Evolutionary conservation across 2,888 invertebrate species (phyloP).

Genomic region (Vesta saturnalis): DNA sequence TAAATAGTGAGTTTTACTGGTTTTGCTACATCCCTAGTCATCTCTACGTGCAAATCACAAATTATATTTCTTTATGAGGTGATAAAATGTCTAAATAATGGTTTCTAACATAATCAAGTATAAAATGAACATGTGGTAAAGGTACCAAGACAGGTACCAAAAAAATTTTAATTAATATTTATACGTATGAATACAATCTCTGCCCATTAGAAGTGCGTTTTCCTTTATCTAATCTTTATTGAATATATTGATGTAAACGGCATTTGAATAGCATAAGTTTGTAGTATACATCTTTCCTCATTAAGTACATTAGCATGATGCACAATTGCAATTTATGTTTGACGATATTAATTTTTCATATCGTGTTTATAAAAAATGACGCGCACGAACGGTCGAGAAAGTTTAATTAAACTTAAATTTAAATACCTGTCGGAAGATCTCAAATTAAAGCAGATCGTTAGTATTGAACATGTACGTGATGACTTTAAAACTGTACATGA

Average conservation of each 20-base stretch:
- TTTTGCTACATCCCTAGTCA: conserved; percentile 32
- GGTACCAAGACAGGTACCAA: conserved; percentile 18
- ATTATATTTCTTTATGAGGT: conserved; percentile 36
- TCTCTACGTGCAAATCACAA: conserved; percentile 33
- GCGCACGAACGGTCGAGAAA: conserved; percentile 29
- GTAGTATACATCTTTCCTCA: too few species aligned
- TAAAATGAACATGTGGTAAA: conserved; percentile 27
- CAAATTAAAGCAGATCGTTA: conserved; percentile 37
- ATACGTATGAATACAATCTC: too few species aligned
- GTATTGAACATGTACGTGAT: conserved; percentile 31
- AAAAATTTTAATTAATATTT: conserved; percentile 22
- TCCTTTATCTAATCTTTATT: background rate
- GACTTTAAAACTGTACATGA: conserved; percentile 30
- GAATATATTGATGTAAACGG: too few species aligned
- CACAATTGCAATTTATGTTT: background rate
- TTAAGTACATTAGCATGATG: background rate
- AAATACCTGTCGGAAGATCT: conserved; percentile 35
- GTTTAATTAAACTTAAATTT: conserved; percentile 35
- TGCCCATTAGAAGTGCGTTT: background rate
- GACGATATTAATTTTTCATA: conserved; percentile 30
- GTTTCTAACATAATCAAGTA: conserved; percentile 34
- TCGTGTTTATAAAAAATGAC: conserved; percentile 18
- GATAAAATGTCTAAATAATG: conserved; percentile 39
- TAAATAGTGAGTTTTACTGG: conserved; percentile 37
- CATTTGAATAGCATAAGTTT: too few species aligned